Base-by-base conservation (phyloP, 2,888 invertebrate species). In the Pecten maximus region DNA sequence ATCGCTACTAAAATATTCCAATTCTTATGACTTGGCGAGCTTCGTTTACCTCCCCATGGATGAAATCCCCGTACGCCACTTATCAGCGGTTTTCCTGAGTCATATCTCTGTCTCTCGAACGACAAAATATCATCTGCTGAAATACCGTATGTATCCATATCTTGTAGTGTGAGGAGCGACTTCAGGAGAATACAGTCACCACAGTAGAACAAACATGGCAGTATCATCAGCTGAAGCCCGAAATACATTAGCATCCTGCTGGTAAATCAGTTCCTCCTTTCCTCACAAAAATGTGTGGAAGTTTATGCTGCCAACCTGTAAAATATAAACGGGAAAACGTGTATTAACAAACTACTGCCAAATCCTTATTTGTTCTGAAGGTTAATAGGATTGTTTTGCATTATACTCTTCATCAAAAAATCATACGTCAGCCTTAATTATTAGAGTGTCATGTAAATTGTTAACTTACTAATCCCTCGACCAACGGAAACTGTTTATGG, bases 1-100 rank as follows among this genome's bases (percentile, higher is more conserved):
- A 74, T 74, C 0, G 74, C 74, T 35, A 74, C 35, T 74, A 74
- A 74, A 3, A 35, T 35, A 23, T 74, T 74, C 74, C 74, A 74
- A 15, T 74, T 35, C 74, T 16, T 12, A 0, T 74, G 8, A 74
- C 8, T 74, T 8, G 74, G 74, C 35, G 74, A 74, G 15, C 74
- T 74, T 35, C 74, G 74, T 35, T 74, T 74, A 35, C 74, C 74
- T 35, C 74, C 74, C 74, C 74, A 74, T 12, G 74, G 74, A 74
- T 74, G 74, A 23, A 74, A 74, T 35, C 12, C 74, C 0, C 74
- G 74, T 35, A 28, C 12, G 8, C 74, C 74, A 74, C 35, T 23
- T 6, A 28, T 28, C 3, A 74, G 23, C 10, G 74, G 74, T 28
- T 28, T 74, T 74, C 35, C 74, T 74, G 35, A 35, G 16, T 74